Base-by-base conservation (phyloP, 2,113 vertebrate species). In the Bungarus multicinctus region DNA sequence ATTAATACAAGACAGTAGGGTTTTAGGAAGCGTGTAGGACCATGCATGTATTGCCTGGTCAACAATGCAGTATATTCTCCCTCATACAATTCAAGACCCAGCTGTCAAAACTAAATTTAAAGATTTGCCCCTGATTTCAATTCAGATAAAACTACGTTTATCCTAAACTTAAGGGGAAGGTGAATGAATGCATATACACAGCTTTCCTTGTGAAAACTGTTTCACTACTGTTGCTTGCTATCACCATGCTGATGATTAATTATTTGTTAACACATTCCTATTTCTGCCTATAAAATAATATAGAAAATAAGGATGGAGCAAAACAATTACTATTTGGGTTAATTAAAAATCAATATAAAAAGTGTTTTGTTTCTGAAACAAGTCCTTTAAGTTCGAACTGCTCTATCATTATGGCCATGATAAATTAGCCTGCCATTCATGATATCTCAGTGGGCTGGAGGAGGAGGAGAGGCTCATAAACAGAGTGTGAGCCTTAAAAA, bases 271-370 rank as follows among this genome's bases (percentile, higher is more conserved):
- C 16, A 2, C 14, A 39, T 81, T 81, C 34, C n/a, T 81, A 39
- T 81, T 81, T 74, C 16, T 39, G 34, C 18, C n/a, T 74, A n/a
- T 30, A 45, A 58, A 89, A 64, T 14, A 27, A 25, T 57, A 20
- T 50, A 30, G 27, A 64, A 64, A 23, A 45, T 27, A 64, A 64
- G 43, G 7, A 23, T 6, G 14, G 47, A 64, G 45, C 9, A 64
- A 47, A 53, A 53, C 12, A 87, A 30, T n/a, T 58, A 91, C 25
- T 27, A 12, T 89, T 45, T 39, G 45, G 60, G 58, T 57, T 89
- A 55, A 92, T 89, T 92, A 81, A 92, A 87, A 92, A 89, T 92
- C 87, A 93, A 39, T 52, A 93, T 85, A 5, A 81, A n/a, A 89
- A 89, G 39, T 90, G 88, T 58, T 64, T 52, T 47, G 50, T 85